Conservation (phyloP, 2,888 invertebrate species). For the Poecilus cupreus region DNA sequence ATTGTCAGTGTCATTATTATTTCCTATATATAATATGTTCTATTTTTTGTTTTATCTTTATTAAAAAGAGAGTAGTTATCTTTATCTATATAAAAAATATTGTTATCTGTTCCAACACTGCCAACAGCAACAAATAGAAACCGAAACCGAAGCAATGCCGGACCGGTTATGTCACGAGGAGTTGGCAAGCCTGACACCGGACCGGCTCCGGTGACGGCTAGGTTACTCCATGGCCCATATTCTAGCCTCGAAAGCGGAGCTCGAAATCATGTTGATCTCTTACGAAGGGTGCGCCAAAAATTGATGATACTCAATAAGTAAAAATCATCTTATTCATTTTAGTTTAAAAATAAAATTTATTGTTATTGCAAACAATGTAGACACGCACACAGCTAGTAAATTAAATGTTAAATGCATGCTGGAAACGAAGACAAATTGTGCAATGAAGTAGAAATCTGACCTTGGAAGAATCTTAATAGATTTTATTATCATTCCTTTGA, state of each 20-base stretch:
- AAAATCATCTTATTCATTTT: too few species aligned
- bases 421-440: conserved; percentile 15
- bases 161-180: conserved; percentile 2
- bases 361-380: neutral
- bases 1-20: too few species aligned
- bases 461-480: conserved; percentile 25
- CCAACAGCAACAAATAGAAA: neutral
- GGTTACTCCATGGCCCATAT: neutral
- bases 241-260: neutral
- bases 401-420: neutral
- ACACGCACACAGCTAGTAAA: neutral
- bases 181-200: neutral
- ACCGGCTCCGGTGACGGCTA: neutral
- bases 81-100: neutral
- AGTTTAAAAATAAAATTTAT: too few species aligned
- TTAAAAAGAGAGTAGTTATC: too few species aligned
- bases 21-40: too few species aligned
- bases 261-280: neutral
- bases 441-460: conserved; percentile 18
- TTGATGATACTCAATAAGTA: too few species aligned
- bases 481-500: conserved; percentile 7
- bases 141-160: neutral
- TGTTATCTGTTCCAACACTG: neutral
- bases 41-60: too few species aligned
- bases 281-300: neutral